Evolutionary conservation across 2,888 invertebrate species (phyloP), one percentile per base, ranked within the genome.

Genomic region (Subacronicta megacephala): DNA sequence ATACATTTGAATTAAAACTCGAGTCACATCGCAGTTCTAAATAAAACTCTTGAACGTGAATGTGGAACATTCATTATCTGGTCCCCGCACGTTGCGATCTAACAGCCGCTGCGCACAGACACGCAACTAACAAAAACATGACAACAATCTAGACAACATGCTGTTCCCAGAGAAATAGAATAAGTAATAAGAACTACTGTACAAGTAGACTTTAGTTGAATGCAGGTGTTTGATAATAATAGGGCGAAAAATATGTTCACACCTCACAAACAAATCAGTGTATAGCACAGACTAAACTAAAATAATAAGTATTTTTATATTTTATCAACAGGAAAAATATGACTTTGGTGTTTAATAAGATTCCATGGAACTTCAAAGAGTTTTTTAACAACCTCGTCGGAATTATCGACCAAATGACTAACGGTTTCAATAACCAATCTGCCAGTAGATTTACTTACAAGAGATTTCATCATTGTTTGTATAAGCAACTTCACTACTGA

Each of bases 121-220:
- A 78, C 72, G 81, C 80, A 70, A 73, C 57, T 64, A 69, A 78
- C 67, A 85, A 84, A 84, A 85, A 84, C 75, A 77, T 58, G 71
- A 78, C 77, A 76, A 80, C 74, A 80, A 81, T 78, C 75, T 74
- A 72, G 67, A 77, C 77, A 73, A 72, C 68, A 63, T 44, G 68
- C 60, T 77, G 74, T 83, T 85, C 83, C 75, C 79, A 78, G 72
- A 73, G 69, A 80, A 77, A 77, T 66, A 72, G 70, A 70, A 77
- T 73, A 75, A 65, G 72, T 76, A 81, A 80, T 73, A 65, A 74
- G 66, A 70, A 69, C 72, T 60, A 63, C 59, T 71, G 63, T 65
- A 67, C 52, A 37, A 54, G 59, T 62, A 61, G 46, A 72, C 61
- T 67, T 51, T 55, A 62, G 72, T 65, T 55, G 38, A 31, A 49